These are phyloP conservation scores for Leptura quadrifasciata DNA, from an alignment of 2,888 invertebrate species.

Conservation along the genomic window DNA sequence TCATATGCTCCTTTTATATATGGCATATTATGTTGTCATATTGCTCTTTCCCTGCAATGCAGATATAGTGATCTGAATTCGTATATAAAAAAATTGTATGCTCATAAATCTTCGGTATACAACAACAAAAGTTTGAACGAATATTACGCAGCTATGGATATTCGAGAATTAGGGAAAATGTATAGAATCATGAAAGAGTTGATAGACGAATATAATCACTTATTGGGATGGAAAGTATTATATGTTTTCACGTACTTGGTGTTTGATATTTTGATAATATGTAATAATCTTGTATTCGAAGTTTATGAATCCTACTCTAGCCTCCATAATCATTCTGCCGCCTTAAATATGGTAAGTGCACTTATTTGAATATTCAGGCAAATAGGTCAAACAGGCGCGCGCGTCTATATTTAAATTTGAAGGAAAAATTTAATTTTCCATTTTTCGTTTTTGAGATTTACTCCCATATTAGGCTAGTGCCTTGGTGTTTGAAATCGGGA, in stretches of 20 bases:
- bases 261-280: neutral
- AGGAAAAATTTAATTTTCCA: no score
- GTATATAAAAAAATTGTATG: neutral
- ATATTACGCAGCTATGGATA: neutral
- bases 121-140: neutral
- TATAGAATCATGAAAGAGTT: neutral
- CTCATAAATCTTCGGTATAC: no score
- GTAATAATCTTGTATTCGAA: neutral
- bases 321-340: neutral
- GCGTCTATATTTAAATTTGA: no score
- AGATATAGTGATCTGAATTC: neutral
- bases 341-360: no score
- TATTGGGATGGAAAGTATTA: constrained; percentile 5
- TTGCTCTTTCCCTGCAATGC: constrained; percentile 1
- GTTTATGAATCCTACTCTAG: no score
- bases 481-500: no score
- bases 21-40: neutral
- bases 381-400: no score
- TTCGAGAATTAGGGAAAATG: constrained; percentile 11
- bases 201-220: neutral
- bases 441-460: no score
- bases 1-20: no score
- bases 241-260: neutral
- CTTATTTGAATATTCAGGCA: no score
- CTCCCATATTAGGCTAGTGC: no score